Evolutionary conservation across 1,140 invertebrate species (phyloP).

Genomic region (Sinonovacula constricta): DNA sequence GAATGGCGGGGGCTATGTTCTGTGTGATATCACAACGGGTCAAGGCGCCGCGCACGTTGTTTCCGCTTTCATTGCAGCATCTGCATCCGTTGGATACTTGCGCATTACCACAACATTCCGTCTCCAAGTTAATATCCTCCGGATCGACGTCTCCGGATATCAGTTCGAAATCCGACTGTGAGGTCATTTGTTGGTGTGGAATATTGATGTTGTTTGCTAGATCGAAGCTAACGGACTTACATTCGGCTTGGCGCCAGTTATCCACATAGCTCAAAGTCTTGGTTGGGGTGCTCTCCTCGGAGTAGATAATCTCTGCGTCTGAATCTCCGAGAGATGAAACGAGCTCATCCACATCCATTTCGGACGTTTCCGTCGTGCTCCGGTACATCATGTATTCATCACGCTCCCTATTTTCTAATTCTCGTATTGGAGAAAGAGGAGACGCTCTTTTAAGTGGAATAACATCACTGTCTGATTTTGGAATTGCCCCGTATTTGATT

Average conservation of each 20-base stretch:
- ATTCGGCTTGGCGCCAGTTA: not conserved
- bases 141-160: too few species aligned
- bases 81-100: not conserved
- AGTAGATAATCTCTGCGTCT: not conserved
- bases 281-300: not conserved
- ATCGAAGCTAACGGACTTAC: not conserved
- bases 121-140: too few species aligned
- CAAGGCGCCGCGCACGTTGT: not conserved
- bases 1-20: not conserved
- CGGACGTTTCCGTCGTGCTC: too few species aligned
- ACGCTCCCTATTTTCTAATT: too few species aligned
- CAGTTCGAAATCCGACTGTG: too few species aligned
- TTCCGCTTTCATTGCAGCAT: not conserved
- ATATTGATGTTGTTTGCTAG: not conserved
- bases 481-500: too few species aligned
- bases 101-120: too few species aligned
- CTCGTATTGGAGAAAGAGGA: too few species aligned
- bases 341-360: not conserved
- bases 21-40: not conserved
- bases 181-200: not conserved
- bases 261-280: not conserved
- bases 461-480: too few species aligned
- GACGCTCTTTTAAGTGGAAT: too few species aligned
- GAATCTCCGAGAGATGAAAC: not conserved
- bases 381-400: too few species aligned